phyloP scores from a whole-genome alignment of 2,797 vertebrate species.

The Podarcis lilfordi region DNA sequence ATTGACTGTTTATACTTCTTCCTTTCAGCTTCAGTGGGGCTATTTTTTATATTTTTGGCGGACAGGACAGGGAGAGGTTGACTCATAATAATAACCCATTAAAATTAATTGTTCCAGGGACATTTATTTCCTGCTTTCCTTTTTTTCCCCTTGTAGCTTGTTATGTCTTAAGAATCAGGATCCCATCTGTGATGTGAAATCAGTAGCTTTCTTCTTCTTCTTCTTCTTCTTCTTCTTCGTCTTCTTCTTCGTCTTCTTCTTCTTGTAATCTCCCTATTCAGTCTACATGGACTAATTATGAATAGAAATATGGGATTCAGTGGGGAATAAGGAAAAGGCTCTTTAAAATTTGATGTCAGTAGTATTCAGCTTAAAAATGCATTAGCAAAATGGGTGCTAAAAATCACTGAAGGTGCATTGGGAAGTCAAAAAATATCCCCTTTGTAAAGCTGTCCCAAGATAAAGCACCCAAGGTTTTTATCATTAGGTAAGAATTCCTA shows the following conservation, averaged over 20 bases:
- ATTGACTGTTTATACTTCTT: neutral
- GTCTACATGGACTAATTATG: conserved; percentile 3
- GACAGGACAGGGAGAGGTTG: neutral
- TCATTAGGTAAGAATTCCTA: neutral
- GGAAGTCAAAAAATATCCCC: neutral
- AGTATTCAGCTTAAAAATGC: conserved; percentile 14
- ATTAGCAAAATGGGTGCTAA: neutral
- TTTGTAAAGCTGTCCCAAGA: neutral
- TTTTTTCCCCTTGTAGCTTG: neutral
- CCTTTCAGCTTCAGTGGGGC: neutral
- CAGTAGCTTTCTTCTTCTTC: neutral
- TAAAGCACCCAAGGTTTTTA: neutral
- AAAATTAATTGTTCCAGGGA: neutral
- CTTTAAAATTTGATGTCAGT: conserved; percentile 24
- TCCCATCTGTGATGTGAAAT: neutral
- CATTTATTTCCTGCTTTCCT: neutral
- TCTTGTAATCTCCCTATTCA: neutral
- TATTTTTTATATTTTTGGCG: neutral
- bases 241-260: neutral
- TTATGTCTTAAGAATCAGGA: neutral
- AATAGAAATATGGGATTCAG: neutral
- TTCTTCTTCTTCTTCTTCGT: too few species aligned
- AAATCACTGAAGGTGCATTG: neutral
- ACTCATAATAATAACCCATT: neutral
- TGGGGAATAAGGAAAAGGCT: conserved; percentile 16